A percentile compares a stretch with the other conserved stretches of the same genome.
Conservation (phyloP, 2,888 invertebrate species). For the Vesta saturnalis region DNA sequence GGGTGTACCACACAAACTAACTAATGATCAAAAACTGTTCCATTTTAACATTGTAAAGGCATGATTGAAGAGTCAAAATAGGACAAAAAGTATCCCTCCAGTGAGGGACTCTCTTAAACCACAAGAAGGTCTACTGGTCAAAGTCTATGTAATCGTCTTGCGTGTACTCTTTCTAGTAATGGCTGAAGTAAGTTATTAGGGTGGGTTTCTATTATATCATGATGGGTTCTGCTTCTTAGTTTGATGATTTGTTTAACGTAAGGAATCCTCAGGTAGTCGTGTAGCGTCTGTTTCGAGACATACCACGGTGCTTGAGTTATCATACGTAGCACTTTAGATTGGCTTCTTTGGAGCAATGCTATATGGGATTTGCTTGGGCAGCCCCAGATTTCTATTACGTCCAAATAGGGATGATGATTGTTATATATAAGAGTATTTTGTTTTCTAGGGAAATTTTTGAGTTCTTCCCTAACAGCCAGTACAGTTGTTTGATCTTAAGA, state of each 20-base stretch:
- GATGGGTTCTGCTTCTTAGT: no score
- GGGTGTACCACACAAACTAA: no score
- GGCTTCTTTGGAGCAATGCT: conserved; percentile 21
- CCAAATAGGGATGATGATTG: conserved; percentile 14
- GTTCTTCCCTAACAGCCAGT: conserved; percentile 23
- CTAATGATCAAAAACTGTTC: no score
- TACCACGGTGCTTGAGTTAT: conserved; percentile 28
- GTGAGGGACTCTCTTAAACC: not conserved
- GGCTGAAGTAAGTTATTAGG: no score
- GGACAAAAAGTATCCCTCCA: no score
- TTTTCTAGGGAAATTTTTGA: conserved; percentile 10
- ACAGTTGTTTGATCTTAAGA: conserved; percentile 18
- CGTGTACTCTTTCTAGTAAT: no score
- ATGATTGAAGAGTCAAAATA: no score
- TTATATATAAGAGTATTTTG: conserved; percentile 12
- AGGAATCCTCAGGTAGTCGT: no score
- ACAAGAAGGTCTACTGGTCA: not conserved
- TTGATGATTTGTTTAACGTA: no score
- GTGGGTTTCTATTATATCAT: no score
- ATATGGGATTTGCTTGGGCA: conserved; percentile 15
- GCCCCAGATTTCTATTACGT: conserved; percentile 17
- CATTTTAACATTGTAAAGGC: no score
- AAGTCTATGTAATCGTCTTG: no score
- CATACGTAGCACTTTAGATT: conserved; percentile 18
- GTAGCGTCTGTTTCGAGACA: conserved; percentile 16